Base-by-base conservation (phyloP, 1,140 invertebrate genomes). In the Thaumetopoea pityocampa region DNA sequence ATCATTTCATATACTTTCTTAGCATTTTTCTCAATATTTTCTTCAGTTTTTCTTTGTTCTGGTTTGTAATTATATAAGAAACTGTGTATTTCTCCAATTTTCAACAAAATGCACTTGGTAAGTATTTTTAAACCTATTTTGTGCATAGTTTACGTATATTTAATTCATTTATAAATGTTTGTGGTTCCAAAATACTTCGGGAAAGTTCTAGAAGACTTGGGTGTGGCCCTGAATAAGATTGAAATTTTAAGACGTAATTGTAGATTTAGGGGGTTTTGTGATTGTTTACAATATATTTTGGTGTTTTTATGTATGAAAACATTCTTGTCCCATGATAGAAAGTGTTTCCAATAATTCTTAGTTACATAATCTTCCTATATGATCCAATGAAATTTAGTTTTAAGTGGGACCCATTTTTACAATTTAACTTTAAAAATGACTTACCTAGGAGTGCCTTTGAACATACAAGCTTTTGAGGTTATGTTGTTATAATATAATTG, bases 351-450 rank as follows among this genome's bases (percentile, higher is more conserved):
- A 73, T 52, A 47, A 73, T 86, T 85, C 80, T 78, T 77, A 66
- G 69, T 62, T 67, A 81, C 83, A 72, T 86, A 77, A 69, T 57
- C 69, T 77, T 53, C 52, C 46, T 35, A 51, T 67, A 52, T 15
- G 38, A 53, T 41, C 51, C 64, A 60, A 65, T 85, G 80, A 86
- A 87, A 86, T 52, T 50, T 62, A 82, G 86, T 86, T 91, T 86
- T 55, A 46, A 78, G 79, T 86, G 81, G 86, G 88, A 91, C 90
- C 91, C 91, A 89, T 92, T 92, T 92, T 91, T 77, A 88, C 80
- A 91, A 92, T 88, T 89, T 91, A 63, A 83, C 68, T 82, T 87
- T 85, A 80, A 90, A 91, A 87, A 88, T 85, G 67, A 67, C 74
- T 76, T 58, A 28, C 45, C 49, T 42, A 41, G 50, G 30, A 36